These are phyloP conservation scores for Scrobipalpa atriplicella DNA, from an alignment of 2,888 invertebrate species.

Conservation along the genomic window DNA sequence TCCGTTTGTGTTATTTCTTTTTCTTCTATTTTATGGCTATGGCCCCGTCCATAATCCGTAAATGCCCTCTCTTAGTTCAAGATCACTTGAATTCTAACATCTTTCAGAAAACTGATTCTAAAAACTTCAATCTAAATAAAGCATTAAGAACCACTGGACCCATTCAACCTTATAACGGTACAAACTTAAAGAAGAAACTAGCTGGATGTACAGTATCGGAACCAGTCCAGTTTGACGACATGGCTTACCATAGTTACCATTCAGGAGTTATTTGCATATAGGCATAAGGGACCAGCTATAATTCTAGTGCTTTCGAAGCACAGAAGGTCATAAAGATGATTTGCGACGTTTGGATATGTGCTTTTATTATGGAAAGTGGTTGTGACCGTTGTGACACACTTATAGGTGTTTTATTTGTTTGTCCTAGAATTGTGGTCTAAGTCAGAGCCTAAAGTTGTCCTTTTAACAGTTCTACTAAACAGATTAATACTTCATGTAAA, in stretches of 20 bases:
- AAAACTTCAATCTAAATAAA: not conserved
- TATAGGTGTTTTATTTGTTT: not conserved
- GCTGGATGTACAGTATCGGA: not conserved
- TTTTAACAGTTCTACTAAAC: too few relatives aligned
- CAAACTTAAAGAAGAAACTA: not conserved
- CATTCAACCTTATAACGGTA: slow-evolving; percentile 12
- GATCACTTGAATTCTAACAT: too few relatives aligned
- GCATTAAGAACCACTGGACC: not conserved
- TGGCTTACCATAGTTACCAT: not conserved
- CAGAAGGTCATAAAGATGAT: slow-evolving; percentile 1
- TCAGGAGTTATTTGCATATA: slow-evolving; percentile 20
- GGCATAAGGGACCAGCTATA: slow-evolving; percentile 15
- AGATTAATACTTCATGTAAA: too few relatives aligned
- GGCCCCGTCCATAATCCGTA: too few relatives aligned
- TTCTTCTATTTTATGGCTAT: too few relatives aligned
- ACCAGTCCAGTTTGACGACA: slow-evolving; percentile 15
- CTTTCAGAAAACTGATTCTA: too few relatives aligned
- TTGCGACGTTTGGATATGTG: not conserved
- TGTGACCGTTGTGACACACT: not conserved
- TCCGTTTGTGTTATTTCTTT: too few relatives aligned
- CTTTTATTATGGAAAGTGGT: slow-evolving; percentile 1
- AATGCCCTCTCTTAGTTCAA: too few relatives aligned
- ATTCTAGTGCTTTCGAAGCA: slow-evolving; percentile 3
- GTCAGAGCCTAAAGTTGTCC: too few relatives aligned
- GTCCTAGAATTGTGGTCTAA: not conserved